Percentiles rank a stretch among this genome's conserved stretches.
These are phyloP conservation scores for Peromyscus californicus DNA, from an alignment of 2,113 vertebrate species.

Conservation along the genomic window DNA sequence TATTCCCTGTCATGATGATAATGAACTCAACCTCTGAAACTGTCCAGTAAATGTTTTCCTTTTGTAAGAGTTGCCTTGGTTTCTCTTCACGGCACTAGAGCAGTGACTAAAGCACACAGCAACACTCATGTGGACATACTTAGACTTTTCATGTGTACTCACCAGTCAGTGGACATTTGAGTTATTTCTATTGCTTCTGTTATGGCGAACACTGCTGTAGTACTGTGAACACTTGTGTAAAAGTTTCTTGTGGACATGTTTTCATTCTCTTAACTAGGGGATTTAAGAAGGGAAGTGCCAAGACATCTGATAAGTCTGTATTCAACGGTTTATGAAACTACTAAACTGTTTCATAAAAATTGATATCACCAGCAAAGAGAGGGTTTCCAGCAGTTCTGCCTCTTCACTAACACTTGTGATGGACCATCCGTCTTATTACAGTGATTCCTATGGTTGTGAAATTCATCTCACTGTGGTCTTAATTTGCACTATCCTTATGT, in stretches of 20 bases:
- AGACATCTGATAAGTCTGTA: neutral
- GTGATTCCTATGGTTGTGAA: neutral
- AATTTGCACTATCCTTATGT: slow-evolving; percentile 39
- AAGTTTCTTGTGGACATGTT: neutral
- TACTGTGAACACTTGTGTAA: neutral
- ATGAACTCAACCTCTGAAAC: neutral
- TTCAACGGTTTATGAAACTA: slow-evolving; percentile 44
- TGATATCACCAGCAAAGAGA: neutral
- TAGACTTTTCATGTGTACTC: neutral
- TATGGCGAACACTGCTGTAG: neutral
- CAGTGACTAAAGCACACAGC: neutral
- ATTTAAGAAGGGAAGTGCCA: neutral
- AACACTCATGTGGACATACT: neutral
- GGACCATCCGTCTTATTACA: neutral
- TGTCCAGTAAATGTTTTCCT: neutral
- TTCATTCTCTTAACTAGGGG: neutral
- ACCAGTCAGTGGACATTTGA: neutral
- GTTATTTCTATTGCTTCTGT: neutral
- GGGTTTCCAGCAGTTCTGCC: neutral
- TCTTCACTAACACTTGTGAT: neutral
- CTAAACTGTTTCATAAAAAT: neutral
- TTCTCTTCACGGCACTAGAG: neutral
- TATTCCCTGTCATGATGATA: neutral
- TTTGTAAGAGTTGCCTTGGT: neutral
- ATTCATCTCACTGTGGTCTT: neutral